A percentile compares a stretch with the other conserved stretches of the same genome.
These are phyloP conservation scores for Iselma pallidipennis DNA, from an alignment of 2,888 invertebrate species.

Conservation along the genomic window DNA sequence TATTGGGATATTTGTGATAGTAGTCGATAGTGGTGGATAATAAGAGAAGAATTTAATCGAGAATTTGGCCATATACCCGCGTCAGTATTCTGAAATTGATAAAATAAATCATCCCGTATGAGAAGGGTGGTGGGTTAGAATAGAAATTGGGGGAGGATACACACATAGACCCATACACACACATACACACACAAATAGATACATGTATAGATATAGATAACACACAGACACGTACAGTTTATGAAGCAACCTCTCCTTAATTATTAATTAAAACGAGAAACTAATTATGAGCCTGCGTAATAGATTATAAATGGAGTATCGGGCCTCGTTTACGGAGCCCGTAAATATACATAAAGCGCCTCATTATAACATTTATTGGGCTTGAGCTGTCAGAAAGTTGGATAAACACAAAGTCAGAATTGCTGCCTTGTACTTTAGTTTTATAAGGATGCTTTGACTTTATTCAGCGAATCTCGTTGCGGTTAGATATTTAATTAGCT, in stretches of 20 bases:
- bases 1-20: conserved; percentile 26
- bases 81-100: conserved; percentile 35
- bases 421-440: conserved; percentile 52
- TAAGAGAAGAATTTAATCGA: conserved; percentile 42
- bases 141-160: neutral
- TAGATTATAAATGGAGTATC: conserved; percentile 52
- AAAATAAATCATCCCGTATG: conserved; percentile 39
- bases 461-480: conserved; percentile 48
- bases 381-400: conserved; percentile 53
- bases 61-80: conserved; percentile 21
- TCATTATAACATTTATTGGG: conserved; percentile 54
- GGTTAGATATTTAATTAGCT: conserved; percentile 56
- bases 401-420: conserved; percentile 52
- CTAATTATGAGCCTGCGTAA: conserved; percentile 54
- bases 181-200: conserved; percentile 9
- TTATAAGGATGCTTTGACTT: conserved; percentile 51
- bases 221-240: conserved; percentile 34
- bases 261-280: conserved; percentile 56
- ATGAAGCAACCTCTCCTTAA: conserved; percentile 49
- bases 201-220: conserved; percentile 3
- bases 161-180: no score
- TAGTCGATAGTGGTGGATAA: conserved; percentile 19
- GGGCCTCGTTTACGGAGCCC: conserved; percentile 46
- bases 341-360: conserved; percentile 49
- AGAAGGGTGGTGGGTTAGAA: conserved; percentile 7